Conservation (phyloP, 2,888 invertebrate species). For the Andricus quercusramuli region DNA sequence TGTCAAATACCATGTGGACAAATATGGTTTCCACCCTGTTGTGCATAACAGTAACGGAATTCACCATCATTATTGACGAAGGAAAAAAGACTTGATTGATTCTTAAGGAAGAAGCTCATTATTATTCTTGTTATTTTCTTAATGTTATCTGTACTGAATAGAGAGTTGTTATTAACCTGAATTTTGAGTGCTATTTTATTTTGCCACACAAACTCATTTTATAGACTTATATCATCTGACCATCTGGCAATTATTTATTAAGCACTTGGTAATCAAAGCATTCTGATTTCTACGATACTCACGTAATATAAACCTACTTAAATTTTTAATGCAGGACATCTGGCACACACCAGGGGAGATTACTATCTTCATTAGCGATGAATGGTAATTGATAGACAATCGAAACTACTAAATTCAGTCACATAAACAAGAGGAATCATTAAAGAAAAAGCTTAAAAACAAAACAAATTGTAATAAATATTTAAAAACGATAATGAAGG, state of each 20-base stretch:
- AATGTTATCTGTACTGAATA: background rate
- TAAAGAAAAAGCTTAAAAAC: background rate
- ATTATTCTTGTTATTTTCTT: background rate
- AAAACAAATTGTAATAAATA: background rate
- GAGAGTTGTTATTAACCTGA: background rate
- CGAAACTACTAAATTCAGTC: background rate
- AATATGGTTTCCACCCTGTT: slow-evolving; percentile 53
- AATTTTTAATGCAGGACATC: background rate
- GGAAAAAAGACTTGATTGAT: background rate
- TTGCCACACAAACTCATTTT: background rate
- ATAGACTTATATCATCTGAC: background rate
- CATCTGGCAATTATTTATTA: background rate
- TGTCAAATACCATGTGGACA: slow-evolving; percentile 57
- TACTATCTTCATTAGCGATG: background rate
- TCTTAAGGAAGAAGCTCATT: background rate
- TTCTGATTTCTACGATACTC: background rate
- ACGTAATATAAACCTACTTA: background rate
- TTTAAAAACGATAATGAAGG: background rate
- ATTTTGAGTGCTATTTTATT: background rate
- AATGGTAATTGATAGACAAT: background rate
- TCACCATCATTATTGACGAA: slow-evolving; percentile 20
- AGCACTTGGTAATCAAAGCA: background rate
- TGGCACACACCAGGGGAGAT: slow-evolving; percentile 12
- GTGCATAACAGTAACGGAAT: slow-evolving; percentile 29
- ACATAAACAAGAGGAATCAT: background rate